phyloP scores from a whole-genome alignment of 1,140 invertebrate genomes.

The Brachionus calyciflorus region DNA sequence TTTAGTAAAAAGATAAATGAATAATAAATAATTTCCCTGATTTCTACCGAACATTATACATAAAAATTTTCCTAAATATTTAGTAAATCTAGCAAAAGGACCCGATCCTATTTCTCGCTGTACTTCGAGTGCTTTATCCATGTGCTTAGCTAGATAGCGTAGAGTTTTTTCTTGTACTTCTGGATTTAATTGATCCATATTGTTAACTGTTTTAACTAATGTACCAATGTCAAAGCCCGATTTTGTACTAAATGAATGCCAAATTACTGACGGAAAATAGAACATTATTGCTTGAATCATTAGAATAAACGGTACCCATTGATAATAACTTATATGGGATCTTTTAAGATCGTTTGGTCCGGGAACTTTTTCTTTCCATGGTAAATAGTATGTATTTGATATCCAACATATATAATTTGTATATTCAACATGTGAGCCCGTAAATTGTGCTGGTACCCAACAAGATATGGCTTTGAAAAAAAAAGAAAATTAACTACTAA shows the following conservation, averaged over 20 bases:
- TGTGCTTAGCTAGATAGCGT: conserved; percentile 58
- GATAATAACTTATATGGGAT: conserved; percentile 52
- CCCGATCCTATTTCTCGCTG: conserved; percentile 53
- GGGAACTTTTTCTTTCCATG: conserved; percentile 27
- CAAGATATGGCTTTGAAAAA: conserved; percentile 71
- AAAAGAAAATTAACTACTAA: no score
- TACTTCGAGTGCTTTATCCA: conserved; percentile 58
- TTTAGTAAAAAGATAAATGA: conserved; percentile 63
- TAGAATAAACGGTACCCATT: conserved; percentile 59
- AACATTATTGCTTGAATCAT: conserved; percentile 57
- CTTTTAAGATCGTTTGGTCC: conserved; percentile 30
- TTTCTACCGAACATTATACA: conserved; percentile 57
- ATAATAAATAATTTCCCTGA: conserved; percentile 63
- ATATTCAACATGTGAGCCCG: conserved; percentile 52
- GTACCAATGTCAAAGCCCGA: conserved; percentile 40
- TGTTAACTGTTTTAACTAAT: conserved; percentile 37
- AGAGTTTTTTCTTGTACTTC: conserved; percentile 57
- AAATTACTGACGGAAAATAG: conserved; percentile 55
- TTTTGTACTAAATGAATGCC: conserved; percentile 49
- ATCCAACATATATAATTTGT: conserved; percentile 62
- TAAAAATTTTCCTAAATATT: conserved; percentile 52
- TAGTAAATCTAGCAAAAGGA: conserved; percentile 51
- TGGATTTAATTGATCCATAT: conserved; percentile 50
- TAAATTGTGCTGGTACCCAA: conserved; percentile 51
- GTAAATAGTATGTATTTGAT: conserved; percentile 61